These are phyloP conservation scores for Meleagris gallopavo DNA, from an alignment of 2,113 vertebrate species.

Conservation along the genomic window DNA sequence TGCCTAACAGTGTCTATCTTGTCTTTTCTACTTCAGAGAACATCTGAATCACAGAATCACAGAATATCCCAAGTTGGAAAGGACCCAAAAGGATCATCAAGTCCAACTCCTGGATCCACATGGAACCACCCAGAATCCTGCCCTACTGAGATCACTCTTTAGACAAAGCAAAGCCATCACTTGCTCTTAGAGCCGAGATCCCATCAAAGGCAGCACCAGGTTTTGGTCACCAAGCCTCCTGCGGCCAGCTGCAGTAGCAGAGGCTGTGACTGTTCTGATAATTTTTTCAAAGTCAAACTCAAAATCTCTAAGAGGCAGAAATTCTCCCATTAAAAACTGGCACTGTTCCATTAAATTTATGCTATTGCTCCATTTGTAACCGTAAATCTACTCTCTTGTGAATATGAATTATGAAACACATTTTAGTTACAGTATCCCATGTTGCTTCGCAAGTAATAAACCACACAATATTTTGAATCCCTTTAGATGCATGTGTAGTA, in stretches of 20 bases:
- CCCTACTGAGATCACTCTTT: neutral
- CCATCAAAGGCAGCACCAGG: neutral
- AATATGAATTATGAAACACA: conserved; percentile 36
- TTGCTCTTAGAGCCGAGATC: neutral
- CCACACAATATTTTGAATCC: neutral
- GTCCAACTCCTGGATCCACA: neutral
- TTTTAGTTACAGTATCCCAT: conserved; percentile 38
- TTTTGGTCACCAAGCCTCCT: neutral
- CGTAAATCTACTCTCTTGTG: neutral
- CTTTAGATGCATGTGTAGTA: neutral
- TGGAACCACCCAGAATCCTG: neutral
- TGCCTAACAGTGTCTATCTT: accelerated
- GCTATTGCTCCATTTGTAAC: conserved; percentile 33
- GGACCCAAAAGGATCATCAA: neutral
- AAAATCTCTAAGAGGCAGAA: neutral
- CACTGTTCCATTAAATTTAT: conserved; percentile 32
- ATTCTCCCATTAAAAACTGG: neutral
- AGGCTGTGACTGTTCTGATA: neutral
- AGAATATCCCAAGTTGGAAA: neutral
- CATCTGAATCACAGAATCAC: neutral
- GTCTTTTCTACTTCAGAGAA: neutral
- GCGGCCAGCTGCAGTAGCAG: neutral
- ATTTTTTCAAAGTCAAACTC: neutral
- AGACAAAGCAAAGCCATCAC: neutral
- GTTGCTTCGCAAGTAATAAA: conserved; percentile 6